These are phyloP conservation scores for Ephydatia muelleri DNA, from an alignment of 37 sponge, comb jelly and placozoan species.

Conservation along the genomic window DNA sequence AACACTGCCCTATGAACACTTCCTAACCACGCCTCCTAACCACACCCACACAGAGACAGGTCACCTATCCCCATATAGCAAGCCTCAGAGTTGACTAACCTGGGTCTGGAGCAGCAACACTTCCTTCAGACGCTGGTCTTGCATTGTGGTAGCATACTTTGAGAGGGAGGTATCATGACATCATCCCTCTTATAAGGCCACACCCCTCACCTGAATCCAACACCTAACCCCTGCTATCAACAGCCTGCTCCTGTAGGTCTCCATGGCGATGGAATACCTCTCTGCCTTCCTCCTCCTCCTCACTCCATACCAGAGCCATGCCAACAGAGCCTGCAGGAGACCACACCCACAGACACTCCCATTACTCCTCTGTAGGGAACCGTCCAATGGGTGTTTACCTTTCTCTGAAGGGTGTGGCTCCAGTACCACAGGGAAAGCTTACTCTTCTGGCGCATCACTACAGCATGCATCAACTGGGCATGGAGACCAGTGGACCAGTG, in stretches of 20 bases:
- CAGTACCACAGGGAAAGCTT: constrained; percentile 60
- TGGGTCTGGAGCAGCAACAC: background rate
- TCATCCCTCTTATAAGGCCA: background rate
- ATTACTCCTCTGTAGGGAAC: too few relatives aligned
- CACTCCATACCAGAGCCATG: constrained; percentile 38
- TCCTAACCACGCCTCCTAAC: too few relatives aligned
- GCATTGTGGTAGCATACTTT: background rate
- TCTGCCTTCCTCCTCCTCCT: constrained; percentile 42
- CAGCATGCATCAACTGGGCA: constrained; percentile 61
- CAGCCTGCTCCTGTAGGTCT: constrained; percentile 38
- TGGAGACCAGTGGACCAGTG: too few relatives aligned
- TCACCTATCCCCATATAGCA: too few relatives aligned
- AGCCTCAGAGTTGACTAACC: background rate
- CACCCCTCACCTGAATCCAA: constrained; percentile 59
- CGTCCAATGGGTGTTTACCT: background rate
- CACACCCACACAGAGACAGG: too few relatives aligned
- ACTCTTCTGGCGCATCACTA: constrained; percentile 27
- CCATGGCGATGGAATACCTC: constrained; percentile 51
- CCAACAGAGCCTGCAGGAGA: constrained; percentile 33
- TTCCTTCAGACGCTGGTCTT: background rate
- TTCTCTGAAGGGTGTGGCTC: constrained; percentile 50
- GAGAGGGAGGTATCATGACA: background rate
- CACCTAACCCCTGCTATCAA: constrained; percentile 39
- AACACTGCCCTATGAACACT: too few relatives aligned
- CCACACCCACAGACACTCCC: background rate